Conservation (phyloP, 2,888 invertebrate genomes). For the Drosophila dives region DNA sequence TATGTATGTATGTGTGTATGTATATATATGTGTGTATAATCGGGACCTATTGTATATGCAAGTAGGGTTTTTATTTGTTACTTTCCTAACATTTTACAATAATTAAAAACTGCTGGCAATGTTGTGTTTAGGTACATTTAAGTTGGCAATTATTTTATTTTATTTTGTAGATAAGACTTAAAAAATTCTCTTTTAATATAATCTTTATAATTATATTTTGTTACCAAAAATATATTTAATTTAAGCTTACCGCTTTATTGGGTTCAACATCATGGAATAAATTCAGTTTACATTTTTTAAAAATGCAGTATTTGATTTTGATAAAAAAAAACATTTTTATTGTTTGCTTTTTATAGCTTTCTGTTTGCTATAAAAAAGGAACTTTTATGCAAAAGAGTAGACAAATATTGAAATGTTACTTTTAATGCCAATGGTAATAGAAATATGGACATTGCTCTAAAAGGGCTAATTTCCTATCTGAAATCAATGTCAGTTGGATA, state of each 20-base stretch:
- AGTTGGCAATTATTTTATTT: background rate
- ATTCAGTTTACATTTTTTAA: too few species aligned
- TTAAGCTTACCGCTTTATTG: too few species aligned
- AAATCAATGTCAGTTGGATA: background rate
- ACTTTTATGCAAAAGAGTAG: background rate
- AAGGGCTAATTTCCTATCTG: background rate
- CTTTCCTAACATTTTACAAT: background rate
- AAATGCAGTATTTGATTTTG: background rate
- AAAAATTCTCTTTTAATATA: too few species aligned
- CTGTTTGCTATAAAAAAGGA: background rate
- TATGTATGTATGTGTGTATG: background rate
- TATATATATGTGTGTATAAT: background rate
- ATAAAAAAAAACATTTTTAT: background rate
- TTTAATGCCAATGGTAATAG: background rate
- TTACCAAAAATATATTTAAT: too few species aligned
- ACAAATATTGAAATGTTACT: background rate
- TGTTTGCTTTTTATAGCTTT: background rate
- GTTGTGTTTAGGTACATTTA: background rate
- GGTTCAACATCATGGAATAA: too few species aligned
- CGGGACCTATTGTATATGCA: background rate
- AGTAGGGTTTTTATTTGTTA: slow-evolving; percentile 3
- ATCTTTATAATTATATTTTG: too few species aligned
- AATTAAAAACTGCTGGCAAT: background rate
- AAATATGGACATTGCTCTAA: background rate
- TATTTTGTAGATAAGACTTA: background rate